Evolutionary conservation across 2,888 invertebrate genomes (phyloP), one percentile per base, ranked within the genome.

Genomic region (Orchesellides sinensis): DNA sequence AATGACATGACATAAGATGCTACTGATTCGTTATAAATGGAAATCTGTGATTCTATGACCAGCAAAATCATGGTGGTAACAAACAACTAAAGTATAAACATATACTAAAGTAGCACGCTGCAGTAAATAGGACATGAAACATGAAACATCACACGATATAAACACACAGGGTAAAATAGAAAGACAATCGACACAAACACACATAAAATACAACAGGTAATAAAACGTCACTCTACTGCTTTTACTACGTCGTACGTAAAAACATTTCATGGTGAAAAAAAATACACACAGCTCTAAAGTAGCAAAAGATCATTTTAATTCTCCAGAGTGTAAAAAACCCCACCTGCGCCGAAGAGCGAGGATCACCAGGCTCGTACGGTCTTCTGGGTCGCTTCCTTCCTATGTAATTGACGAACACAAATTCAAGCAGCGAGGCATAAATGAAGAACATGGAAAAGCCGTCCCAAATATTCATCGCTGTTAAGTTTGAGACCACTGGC

Each of bases 401-500:
- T 86, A 97, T 96, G 91, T 97, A 97, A 92, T 97, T 97, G 89
- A 97, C 97, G 91, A 96, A 96, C 72, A 97, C 97, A 91, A 97
- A 97, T 91, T 97, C 97, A 89, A 97, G 93, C 82, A 97, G 93
- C 70, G 96, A 96, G 83, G 97, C 97, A 92, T 97, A 97, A 90
- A 97, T 97, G 93, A 97, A 97, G 91, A 96, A 97, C 97, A 97
- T 97, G 91, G 97, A 97, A 87, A 97, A 97, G 83, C 97, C 97
- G 90, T 97, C 97, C 97, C 97, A 97, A 69, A 97, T 96, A 92
- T 97, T 97, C 97, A 97, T 97, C 56, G 97, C 97, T 74, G 96
- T 96, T 89, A 97, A 91, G 91, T 97, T 97, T 70, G 97, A 96
- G 84, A 97, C 97, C 88, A 97, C 97, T 21, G 97, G 97, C 89